Conservation (phyloP, 2,113 vertebrate species). For the Myiopsitta monachus region DNA sequence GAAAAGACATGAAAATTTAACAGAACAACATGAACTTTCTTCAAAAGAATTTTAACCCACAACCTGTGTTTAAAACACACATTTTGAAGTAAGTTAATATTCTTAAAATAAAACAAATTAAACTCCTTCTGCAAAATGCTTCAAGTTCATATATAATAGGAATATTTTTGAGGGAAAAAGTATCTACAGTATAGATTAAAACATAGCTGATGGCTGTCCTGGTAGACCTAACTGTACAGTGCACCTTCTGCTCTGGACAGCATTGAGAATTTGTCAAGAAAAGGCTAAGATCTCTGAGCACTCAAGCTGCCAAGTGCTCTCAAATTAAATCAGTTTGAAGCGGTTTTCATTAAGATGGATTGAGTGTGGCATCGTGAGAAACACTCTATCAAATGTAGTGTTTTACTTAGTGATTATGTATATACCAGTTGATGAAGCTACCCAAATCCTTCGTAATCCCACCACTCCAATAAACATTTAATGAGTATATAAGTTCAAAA, state of each 20-base stretch:
- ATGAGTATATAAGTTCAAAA: conserved; percentile 89
- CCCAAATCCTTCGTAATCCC: conserved; percentile 87
- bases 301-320: conserved; percentile 87
- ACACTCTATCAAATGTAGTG: conserved; percentile 99
- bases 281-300: conserved; percentile 81
- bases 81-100: background rate
- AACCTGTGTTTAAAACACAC: background rate
- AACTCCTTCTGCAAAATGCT: background rate
- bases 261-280: conserved; percentile 77
- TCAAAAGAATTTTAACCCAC: background rate
- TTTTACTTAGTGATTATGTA: conserved; percentile 99
- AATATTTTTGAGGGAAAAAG: background rate
- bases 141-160: background rate
- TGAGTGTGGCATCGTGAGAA: conserved; percentile 97
- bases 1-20: background rate
- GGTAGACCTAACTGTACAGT: background rate
- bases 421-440: conserved; percentile 90
- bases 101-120: background rate
- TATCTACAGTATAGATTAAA: background rate
- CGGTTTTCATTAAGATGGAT: conserved; percentile 99
- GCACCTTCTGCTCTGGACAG: conserved; percentile 52
- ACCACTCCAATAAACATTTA: conserved; percentile 93
- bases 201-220: background rate
- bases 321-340: conserved; percentile 90
- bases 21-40: background rate